Base-by-base conservation (phyloP, 1,140 invertebrate genomes). In the Camponotus pennsylvanicus region DNA sequence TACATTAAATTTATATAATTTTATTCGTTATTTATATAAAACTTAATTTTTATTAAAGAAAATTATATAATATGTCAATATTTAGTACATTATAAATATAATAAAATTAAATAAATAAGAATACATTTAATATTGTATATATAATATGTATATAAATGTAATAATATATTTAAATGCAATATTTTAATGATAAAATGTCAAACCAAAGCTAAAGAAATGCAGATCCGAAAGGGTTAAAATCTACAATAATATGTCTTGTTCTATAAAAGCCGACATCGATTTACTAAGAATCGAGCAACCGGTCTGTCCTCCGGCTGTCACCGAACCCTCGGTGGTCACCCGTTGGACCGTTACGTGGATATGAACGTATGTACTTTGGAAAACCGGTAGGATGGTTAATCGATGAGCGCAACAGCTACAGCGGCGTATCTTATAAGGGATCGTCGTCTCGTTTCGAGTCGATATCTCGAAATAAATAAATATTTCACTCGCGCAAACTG, bases 321-420 rank as follows among this genome's bases (percentile, higher is more conserved):
- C 83, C 88, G 73, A 86, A 66, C 87, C 70, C 82, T 77, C 61
- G 86, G 42, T 59, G 21, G 37, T 40, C 45, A 52, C 49, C 32
- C 5, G 32, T 67, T 55, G 71, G 61, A 89, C 88, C 88, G 88
- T 89, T 89, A 88, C 76, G 87, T 80, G 27, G 69, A 21, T 85
- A 88, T 52, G 55, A 27, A 49, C 59, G 55, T 86, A 45, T 45
- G 42, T 45, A 73, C 88, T 52, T 52, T 52, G 88, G 85, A 83
- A 89, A 89, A 86, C 88, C 88, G 88, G 87, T 89, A 89, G 59
- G 49, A 86, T 67, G 83, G 55, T 89, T 80, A 86, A 89, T 86
- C 87, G 67, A 75, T 59, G 49, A 86, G 42, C 9, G 3, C 42
- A 45, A 45, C 42, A 45, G 42, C 76, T 67, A 63, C 76, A 55